These are phyloP conservation scores for Brenthis hecate DNA, from an alignment of 2,888 invertebrate species.

Conservation along the genomic window DNA sequence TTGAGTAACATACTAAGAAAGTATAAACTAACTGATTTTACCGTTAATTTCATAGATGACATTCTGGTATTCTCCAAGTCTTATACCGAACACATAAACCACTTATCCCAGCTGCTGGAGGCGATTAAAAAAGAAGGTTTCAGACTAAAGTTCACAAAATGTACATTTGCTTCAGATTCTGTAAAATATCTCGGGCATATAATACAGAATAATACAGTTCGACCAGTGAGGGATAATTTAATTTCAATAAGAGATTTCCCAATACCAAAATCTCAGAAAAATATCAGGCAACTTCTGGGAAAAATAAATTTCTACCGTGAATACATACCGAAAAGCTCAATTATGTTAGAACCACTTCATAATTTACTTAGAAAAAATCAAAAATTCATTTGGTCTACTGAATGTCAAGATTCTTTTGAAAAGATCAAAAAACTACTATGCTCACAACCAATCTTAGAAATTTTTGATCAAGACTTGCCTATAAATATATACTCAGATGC, in stretches of 20 bases:
- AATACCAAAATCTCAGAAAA: neutral
- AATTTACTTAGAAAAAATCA: too few relatives aligned
- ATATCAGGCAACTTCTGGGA: neutral
- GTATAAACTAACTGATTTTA: too few relatives aligned
- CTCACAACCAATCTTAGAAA: too few relatives aligned
- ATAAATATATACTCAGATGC: constrained; percentile 36
- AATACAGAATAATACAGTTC: constrained; percentile 38
- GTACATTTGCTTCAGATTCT: neutral
- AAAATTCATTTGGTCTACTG: too few relatives aligned
- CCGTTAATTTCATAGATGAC: too few relatives aligned
- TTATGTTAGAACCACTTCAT: too few relatives aligned
- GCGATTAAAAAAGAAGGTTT: constrained; percentile 20
- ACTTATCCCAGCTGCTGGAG: constrained; percentile 30
- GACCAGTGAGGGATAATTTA: constrained; percentile 39
- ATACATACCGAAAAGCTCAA: too few relatives aligned
- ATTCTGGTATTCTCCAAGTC: too few relatives aligned
- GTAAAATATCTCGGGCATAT: constrained; percentile 41
- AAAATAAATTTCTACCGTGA: neutral
- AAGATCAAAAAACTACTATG: too few relatives aligned
- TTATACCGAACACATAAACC: constrained; percentile 33
- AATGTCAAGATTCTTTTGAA: too few relatives aligned
- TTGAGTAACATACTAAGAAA: too few relatives aligned
- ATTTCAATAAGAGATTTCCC: constrained; percentile 38
- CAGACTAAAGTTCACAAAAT: neutral
- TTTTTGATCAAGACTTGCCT: constrained; percentile 28